Conservation (phyloP, 2,797 vertebrate genomes). For the Pipistrellus pygmaeus region DNA sequence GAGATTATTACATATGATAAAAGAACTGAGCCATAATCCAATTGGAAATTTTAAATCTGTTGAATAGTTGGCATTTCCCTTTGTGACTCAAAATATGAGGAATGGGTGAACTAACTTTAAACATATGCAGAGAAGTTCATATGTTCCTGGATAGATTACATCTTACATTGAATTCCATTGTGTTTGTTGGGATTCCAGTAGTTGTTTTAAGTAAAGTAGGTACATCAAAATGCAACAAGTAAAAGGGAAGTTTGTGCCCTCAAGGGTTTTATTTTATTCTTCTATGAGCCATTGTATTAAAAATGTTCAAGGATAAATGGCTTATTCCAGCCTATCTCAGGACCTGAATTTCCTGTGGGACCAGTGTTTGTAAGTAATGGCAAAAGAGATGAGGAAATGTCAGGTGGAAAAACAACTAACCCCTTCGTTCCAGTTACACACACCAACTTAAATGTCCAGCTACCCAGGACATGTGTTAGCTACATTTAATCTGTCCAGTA, state of each 20-base stretch:
- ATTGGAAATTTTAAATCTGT: slow-evolving; percentile 42
- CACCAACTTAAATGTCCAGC: not conserved
- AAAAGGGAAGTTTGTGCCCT: not conserved
- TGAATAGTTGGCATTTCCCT: slow-evolving; percentile 48
- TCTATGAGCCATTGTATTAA: not conserved
- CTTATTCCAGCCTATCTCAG: slow-evolving; percentile 18
- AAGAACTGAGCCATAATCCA: slow-evolving; percentile 14
- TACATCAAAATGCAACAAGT: not conserved
- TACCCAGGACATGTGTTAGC: not conserved
- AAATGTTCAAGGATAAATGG: slow-evolving; percentile 60
- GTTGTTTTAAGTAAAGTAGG: slow-evolving; percentile 46
- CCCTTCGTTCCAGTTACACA: not conserved
- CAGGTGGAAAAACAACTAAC: not conserved
- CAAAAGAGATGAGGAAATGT: not conserved
- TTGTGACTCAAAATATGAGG: slow-evolving; percentile 31
- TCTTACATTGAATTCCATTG: not conserved
- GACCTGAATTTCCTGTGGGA: slow-evolving; percentile 59
- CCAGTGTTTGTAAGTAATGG: not conserved
- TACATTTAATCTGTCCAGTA: not conserved
- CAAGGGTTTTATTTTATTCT: slow-evolving; percentile 29
- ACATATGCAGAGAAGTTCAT: not conserved
- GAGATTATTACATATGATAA: not conserved
- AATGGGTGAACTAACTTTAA: not conserved
- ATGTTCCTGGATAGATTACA: not conserved
- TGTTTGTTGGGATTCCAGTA: not conserved